Evolutionary conservation across 1,140 invertebrate species (phyloP).

Genomic region (Dinothrombium tinctorium): DNA sequence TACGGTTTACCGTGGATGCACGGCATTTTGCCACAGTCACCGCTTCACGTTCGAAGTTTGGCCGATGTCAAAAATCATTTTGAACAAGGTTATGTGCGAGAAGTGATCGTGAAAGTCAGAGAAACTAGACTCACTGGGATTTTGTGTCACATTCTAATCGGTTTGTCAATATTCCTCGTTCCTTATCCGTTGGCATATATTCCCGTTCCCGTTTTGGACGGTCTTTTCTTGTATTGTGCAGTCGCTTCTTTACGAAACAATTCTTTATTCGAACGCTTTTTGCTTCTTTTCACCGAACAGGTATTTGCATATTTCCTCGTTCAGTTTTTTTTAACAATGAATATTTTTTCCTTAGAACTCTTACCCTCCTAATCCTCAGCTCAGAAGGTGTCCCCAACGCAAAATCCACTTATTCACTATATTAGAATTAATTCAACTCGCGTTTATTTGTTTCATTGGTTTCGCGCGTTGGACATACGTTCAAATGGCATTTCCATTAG

Average conservation of each 20-base stretch:
- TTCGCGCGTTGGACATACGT: slow-evolving; percentile 33
- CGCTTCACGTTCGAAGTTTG: slow-evolving; percentile 6
- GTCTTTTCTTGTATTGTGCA: slow-evolving; percentile 38
- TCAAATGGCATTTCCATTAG: slow-evolving; percentile 38
- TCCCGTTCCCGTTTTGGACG: slow-evolving; percentile 34
- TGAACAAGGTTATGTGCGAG: no score
- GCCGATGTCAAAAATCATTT: slow-evolving; percentile 31
- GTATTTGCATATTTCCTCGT: slow-evolving; percentile 13
- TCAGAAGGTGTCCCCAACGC: slow-evolving; percentile 34
- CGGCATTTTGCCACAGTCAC: slow-evolving; percentile 10
- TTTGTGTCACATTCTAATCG: slow-evolving; percentile 34
- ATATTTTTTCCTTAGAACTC: slow-evolving; percentile 24
- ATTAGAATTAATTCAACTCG: slow-evolving; percentile 32
- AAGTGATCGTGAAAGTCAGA: slow-evolving; percentile 33
- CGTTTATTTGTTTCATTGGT: slow-evolving; percentile 34
- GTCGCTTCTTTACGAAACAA: slow-evolving; percentile 35
- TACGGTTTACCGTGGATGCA: slow-evolving; percentile 12
- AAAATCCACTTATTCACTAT: slow-evolving; percentile 36
- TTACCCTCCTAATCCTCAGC: slow-evolving; percentile 39
- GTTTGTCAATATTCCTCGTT: slow-evolving; percentile 32
- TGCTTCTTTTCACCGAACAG: slow-evolving; percentile 37
- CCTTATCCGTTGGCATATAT: slow-evolving; percentile 33
- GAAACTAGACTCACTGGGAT: slow-evolving; percentile 35
- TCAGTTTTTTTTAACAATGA: neutral
- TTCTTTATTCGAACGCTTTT: slow-evolving; percentile 38